Conservation (phyloP, 2,113 vertebrate genomes). For the Amia ocellicauda region DNA sequence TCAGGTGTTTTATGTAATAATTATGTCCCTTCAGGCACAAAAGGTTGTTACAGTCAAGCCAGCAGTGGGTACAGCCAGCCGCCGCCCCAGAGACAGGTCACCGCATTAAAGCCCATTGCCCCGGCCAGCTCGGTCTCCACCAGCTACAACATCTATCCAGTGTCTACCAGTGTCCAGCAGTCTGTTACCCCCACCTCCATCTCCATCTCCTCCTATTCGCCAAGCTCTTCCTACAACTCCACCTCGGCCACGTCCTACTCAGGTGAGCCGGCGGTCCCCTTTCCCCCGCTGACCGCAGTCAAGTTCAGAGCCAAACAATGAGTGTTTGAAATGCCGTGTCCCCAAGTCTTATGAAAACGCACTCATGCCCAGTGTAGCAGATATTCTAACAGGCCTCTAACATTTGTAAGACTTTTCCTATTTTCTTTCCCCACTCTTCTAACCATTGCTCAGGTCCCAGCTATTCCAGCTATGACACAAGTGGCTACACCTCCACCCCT, state of each 20-base stretch:
- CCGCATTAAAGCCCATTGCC: conserved; percentile 50
- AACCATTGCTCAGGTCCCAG: conserved; percentile 52
- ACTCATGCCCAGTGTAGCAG: neutral
- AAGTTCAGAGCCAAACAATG: neutral
- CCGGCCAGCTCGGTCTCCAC: conserved; percentile 51
- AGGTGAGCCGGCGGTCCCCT: conserved; percentile 41
- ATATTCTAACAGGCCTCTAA: too few species aligned
- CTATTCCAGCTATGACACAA: conserved; percentile 58
- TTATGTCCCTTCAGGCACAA: conserved; percentile 45
- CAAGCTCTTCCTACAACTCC: conserved; percentile 56
- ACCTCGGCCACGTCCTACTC: conserved; percentile 55
- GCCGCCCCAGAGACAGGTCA: conserved; percentile 59
- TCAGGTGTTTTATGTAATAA: neutral
- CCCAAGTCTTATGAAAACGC: neutral
- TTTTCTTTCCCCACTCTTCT: conserved; percentile 6
- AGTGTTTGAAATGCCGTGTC: neutral
- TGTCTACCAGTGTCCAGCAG: conserved; percentile 56
- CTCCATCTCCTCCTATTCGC: conserved; percentile 58
- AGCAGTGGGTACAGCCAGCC: conserved; percentile 53
- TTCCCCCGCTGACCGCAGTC: neutral
- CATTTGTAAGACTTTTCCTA: neutral
- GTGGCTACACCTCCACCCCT: conserved; percentile 52
- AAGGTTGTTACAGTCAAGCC: conserved; percentile 54
- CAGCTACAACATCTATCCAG: conserved; percentile 61
- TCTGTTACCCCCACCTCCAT: conserved; percentile 34